phyloP scores from a whole-genome alignment of 1,140 invertebrate genomes.

The Augochlora pura region DNA sequence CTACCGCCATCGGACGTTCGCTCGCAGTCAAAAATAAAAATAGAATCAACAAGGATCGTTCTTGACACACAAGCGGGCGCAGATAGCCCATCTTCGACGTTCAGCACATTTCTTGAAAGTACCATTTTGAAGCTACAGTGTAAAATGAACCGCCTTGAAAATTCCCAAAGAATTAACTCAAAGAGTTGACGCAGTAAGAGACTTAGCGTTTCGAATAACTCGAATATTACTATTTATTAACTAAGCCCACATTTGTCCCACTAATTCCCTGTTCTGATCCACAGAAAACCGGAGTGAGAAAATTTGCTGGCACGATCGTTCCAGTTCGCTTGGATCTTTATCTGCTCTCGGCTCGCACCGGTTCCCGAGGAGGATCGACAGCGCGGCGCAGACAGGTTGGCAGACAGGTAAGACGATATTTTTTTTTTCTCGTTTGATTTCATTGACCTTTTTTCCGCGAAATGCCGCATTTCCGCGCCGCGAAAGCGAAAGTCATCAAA shows the following conservation, averaged over 20 bases:
- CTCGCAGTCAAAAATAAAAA: neutral
- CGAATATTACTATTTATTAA: too few relatives aligned
- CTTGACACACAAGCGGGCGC: too few relatives aligned
- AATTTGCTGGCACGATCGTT: slow-evolving; percentile 48
- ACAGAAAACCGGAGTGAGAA: slow-evolving; percentile 33
- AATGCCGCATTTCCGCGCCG: slow-evolving; percentile 5
- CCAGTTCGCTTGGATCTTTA: slow-evolving; percentile 36
- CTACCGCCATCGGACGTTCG: neutral
- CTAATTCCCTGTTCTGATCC: neutral
- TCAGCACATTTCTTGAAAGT: too few relatives aligned
- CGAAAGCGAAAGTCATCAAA: slow-evolving; percentile 34
- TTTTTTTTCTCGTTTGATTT: neutral
- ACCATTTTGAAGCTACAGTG: too few relatives aligned
- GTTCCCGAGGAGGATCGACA: neutral
- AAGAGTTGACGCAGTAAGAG: too few relatives aligned
- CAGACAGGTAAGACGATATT: slow-evolving; percentile 11
- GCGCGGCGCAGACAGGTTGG: neutral
- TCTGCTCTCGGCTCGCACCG: slow-evolving; percentile 1
- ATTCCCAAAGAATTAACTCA: too few relatives aligned
- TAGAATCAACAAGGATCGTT: neutral
- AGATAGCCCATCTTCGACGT: too few relatives aligned
- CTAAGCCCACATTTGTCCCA: too few relatives aligned
- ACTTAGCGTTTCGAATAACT: too few relatives aligned
- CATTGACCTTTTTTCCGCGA: too few relatives aligned
- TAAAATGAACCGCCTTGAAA: too few relatives aligned